Conservation (phyloP, 2,113 vertebrate genomes). For the Barbus barbus region DNA sequence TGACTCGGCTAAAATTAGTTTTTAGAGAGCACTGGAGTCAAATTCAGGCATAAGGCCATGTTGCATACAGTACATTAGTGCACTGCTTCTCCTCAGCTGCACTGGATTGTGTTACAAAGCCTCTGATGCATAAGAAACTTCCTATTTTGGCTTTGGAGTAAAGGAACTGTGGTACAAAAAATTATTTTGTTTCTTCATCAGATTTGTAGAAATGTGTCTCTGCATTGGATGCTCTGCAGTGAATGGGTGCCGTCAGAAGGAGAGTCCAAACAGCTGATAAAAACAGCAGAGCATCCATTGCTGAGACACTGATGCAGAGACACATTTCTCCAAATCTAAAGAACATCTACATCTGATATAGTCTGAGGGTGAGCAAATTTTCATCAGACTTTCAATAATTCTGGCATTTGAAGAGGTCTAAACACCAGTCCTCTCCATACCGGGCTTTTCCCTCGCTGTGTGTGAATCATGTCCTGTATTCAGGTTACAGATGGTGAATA, state of each 20-base stretch:
- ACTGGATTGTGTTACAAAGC: not conserved
- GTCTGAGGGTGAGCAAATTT: too few relatives aligned
- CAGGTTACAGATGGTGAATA: not conserved
- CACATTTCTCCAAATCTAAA: too few relatives aligned
- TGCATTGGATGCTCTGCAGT: too few relatives aligned
- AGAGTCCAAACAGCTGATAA: too few relatives aligned
- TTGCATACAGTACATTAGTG: constrained; percentile 14
- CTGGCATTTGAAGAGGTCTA: not conserved
- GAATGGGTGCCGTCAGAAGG: too few relatives aligned
- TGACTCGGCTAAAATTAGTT: constrained; percentile 43
- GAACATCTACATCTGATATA: too few relatives aligned
- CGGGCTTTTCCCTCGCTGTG: not conserved
- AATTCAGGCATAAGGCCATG: constrained; percentile 21
- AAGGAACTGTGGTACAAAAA: too few relatives aligned
- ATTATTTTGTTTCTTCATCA: too few relatives aligned
- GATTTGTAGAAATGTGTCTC: too few relatives aligned
- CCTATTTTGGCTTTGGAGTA: not conserved
- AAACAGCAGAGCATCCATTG: too few relatives aligned
- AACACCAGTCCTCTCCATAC: not conserved
- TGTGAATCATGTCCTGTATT: too few relatives aligned
- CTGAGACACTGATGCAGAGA: too few relatives aligned
- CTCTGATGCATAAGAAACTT: not conserved
- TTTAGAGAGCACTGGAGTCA: constrained; percentile 36
- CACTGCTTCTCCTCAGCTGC: not conserved
- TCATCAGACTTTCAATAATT: not conserved